Evolutionary conservation across 2,113 vertebrate species (phyloP), one percentile per base, ranked within the genome.

Genomic region (Nanorana parkeri): DNA sequence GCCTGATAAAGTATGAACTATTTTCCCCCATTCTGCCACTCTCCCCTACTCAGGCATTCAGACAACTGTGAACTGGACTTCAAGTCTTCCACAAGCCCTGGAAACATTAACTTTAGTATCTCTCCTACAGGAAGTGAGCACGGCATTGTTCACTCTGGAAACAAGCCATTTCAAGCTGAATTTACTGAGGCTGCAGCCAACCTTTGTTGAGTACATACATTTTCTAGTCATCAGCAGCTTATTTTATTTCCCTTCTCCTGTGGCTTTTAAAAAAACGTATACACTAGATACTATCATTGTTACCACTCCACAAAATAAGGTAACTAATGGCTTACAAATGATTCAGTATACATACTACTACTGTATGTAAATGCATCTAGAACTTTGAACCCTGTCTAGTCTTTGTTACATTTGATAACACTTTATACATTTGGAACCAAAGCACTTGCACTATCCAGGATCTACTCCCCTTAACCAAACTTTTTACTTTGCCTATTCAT

Each of bases 71-170:
- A 84, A 86, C 83, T 81, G 84, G 83, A 69, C 75, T 83, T 74
- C 87, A 69, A 81, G 85, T 81, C 0, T 10, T 83, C 84, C 87
- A 83, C 7, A 85, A 83, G 84, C 84, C 64, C 84, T 56, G 80
- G 85, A 87, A 84, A 83, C 88, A 85, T 92, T 91, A 89, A 87
- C 89, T 83, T 90, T 91, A 90, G 89, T 90, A 84, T 85, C 84
- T 88, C 85, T 86, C 77, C 87, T 80, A 51, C 91, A 90, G 92
- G 91, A 94, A 92, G 86, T 86, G 86, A 73, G 84, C 84, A 90
- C 85, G 69, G 90, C 64, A 87, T 89, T 91, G 90, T 92, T 93
- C 93, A 87, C 85, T 88, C 89, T 89, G 91, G 88, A 91, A 90
- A 90, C 88, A 84, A 88, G 88, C 87, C 86, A 90, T 89, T 85